Evolutionary conservation across 64 coral and sea anemone genomes (phyloP), one percentile per base, ranked within the genome.

Genomic region (Actinia equina): DNA sequence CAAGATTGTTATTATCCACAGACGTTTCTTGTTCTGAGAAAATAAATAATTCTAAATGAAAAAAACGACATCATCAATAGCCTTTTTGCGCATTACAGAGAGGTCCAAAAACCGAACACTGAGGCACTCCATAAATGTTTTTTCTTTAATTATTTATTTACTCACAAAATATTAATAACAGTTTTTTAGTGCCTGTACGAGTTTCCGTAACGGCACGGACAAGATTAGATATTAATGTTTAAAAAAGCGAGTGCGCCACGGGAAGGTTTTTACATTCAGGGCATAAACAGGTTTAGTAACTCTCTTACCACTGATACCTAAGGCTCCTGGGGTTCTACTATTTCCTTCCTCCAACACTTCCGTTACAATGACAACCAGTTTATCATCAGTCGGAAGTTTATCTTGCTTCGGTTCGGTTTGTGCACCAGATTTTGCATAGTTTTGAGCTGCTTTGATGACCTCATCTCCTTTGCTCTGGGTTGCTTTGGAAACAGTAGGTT

Each of bases 391-490:
- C 15, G n/a, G 12, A 16, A 49, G 22, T 81, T 44, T 43, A 19
- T 43, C 78, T 81, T 65, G 62, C 22, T 65, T 20, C 20, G 69
- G 69, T 23, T 81, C 78, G 41, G 78, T 81, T 23, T 81, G 78
- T 18, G 78, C 78, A 19, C 78, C 78, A 81, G 43, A 49, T 52
- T 81, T 81, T 46, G 78, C 78, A 19, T 81, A 81, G 22, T 81
- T 52, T 81, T 81, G 78, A 4, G 78, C 78, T 52, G 49, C 78
- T 81, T 81, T 81, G 13, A 23, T 52, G 44, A 81, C 78, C 45
- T 81, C 49, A 7, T 49, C 78, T 3, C 43, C 78, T 49, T 81
- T 49, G 49, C 13, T 81, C 44, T 30, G 69, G 7, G 69, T 74
- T 14, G 69, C 69, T 37, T 13, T 30, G 19, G 26, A n/a, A 74